Percentiles rank a stretch among this genome's conserved stretches.
phyloP scores from a whole-genome alignment of 1,140 invertebrate genomes.

The Drosophila insularis region DNA sequence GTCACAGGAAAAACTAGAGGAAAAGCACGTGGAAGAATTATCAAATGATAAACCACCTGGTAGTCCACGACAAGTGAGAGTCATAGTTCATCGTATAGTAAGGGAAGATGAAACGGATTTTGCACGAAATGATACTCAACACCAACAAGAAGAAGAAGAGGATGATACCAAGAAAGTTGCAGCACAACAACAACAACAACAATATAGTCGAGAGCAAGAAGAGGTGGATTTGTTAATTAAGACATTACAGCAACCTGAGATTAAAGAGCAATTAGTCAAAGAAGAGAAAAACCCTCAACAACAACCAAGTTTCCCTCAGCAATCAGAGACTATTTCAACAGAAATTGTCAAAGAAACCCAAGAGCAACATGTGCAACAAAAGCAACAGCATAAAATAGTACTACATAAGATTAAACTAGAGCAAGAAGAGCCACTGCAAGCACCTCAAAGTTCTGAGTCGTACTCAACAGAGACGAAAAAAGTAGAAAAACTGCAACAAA shows the following conservation, averaged over 20 bases:
- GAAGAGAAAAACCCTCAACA: background rate
- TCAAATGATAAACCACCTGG: conserved; percentile 41
- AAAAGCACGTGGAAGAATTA: conserved; percentile 24
- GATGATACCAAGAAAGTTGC: too few relatives aligned
- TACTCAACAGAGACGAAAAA: background rate
- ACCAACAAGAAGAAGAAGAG: background rate
- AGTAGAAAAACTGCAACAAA: background rate
- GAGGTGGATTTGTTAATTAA: background rate
- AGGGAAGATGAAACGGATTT: conserved; percentile 15
- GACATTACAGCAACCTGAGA: conserved; percentile 1
- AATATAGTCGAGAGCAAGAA: background rate
- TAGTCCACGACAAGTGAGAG: conserved; percentile 67
- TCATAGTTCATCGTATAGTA: conserved; percentile 74
- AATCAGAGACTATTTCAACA: background rate
- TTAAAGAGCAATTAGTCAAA: background rate
- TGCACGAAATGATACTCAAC: background rate
- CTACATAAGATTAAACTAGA: background rate
- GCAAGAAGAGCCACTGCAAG: background rate
- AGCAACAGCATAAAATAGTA: background rate
- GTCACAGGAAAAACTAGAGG: conserved; percentile 7
- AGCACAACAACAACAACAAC: background rate
- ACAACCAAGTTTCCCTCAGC: background rate
- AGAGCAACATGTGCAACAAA: conserved; percentile 14
- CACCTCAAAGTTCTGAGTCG: too few relatives aligned
- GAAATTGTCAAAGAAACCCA: background rate